phyloP scores from a whole-genome alignment of 2,113 vertebrate species.

The Nibea albiflora region DNA sequence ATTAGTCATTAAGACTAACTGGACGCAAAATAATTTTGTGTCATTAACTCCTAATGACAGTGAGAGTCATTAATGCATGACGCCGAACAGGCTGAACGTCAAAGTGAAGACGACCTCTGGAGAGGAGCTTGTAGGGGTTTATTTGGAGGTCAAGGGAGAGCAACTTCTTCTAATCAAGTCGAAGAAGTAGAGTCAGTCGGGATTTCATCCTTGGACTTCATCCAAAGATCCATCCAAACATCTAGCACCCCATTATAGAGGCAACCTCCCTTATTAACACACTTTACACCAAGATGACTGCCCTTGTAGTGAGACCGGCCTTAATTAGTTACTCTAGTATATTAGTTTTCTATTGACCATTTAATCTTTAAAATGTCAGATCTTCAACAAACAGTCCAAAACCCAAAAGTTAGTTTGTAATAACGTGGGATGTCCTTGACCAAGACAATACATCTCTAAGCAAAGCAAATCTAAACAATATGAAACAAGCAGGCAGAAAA shows the following conservation, averaged over 20 bases:
- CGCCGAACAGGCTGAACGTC: neutral
- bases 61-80: conserved; percentile 1
- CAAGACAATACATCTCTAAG: neutral
- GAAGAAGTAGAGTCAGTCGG: conserved; percentile 1
- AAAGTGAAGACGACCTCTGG: neutral
- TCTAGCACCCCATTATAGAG: neutral
- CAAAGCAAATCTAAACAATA: neutral
- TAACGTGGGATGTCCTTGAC: neutral
- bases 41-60: conserved; percentile 6
- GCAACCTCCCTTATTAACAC: neutral
- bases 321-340: neutral
- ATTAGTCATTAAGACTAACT: conserved; percentile 16
- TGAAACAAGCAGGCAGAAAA: neutral
- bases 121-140: neutral
- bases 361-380: neutral
- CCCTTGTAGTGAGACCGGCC: neutral
- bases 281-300: neutral
- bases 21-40: neutral
- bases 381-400: neutral
- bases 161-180: neutral
- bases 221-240: no score
- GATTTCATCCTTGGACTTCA: no score
- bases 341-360: neutral
- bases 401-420: neutral
- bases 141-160: neutral